A percentile compares a stretch with the other conserved stretches of the same genome.
Evolutionary conservation across 2,888 invertebrate genomes (phyloP).

Genomic region (Altica lythri): DNA sequence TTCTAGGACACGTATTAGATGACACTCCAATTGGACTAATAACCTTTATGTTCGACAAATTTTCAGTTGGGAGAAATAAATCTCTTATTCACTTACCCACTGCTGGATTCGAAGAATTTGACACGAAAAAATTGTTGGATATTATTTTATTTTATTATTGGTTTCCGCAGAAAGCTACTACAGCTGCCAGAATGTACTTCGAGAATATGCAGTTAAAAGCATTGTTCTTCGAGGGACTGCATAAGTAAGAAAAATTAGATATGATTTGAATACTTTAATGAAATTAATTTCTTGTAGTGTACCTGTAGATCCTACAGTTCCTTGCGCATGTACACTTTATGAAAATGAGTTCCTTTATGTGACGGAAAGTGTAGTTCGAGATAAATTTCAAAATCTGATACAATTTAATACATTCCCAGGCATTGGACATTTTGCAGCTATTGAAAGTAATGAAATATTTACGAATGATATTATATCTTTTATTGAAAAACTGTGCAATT

Average conservation of each 20-base stretch:
- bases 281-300: slow-evolving; percentile 58
- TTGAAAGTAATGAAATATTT: slow-evolving; percentile 26
- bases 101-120: slow-evolving; percentile 68
- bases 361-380: slow-evolving; percentile 63
- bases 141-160: slow-evolving; percentile 79
- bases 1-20: slow-evolving; percentile 66
- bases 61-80: slow-evolving; percentile 72
- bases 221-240: slow-evolving; percentile 20
- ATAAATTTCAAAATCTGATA: slow-evolving; percentile 69
- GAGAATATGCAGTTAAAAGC: slow-evolving; percentile 59
- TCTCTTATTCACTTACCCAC: slow-evolving; percentile 59
- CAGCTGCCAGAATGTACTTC: slow-evolving; percentile 73
- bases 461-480: slow-evolving; percentile 26
- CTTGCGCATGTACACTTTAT: slow-evolving; percentile 74
- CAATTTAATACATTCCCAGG: slow-evolving; percentile 46
- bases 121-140: slow-evolving; percentile 72
- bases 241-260: slow-evolving; percentile 33
- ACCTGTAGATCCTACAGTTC: slow-evolving; percentile 63
- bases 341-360: slow-evolving; percentile 68
- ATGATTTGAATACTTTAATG: not conserved
- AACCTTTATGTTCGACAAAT: slow-evolving; percentile 87
- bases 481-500: no score
- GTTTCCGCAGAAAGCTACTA: slow-evolving; percentile 69
- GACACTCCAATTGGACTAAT: slow-evolving; percentile 84
- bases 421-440: slow-evolving; percentile 38